Percentiles rank a stretch among this genome's conserved stretches.
phyloP scores from a whole-genome alignment of 2,888 invertebrate species.

The Drosophila neotestacea region DNA sequence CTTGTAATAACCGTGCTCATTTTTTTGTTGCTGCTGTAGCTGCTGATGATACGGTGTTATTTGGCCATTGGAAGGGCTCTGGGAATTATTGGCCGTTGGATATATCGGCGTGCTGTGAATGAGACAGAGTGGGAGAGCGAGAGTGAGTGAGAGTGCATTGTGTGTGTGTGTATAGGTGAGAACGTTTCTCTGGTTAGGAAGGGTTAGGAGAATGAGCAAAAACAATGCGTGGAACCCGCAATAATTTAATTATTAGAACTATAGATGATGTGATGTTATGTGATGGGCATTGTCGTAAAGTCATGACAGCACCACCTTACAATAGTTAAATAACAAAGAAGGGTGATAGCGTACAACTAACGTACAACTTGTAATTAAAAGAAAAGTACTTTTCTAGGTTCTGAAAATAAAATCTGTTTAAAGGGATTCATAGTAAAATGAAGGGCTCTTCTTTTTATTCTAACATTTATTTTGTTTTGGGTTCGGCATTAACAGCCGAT shows the following conservation, averaged over 20 bases:
- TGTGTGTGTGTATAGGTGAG: conserved; percentile 2
- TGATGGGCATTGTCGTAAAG: conserved; percentile 22
- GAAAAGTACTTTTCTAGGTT: neutral
- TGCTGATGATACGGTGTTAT: conserved; percentile 76
- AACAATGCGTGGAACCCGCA: conserved; percentile 13
- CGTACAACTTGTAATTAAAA: too few species aligned
- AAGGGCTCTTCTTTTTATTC: too few species aligned
- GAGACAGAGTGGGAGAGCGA: conserved; percentile 27
- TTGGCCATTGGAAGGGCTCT: conserved; percentile 80
- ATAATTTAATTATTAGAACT: conserved; percentile 48
- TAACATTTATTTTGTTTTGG: neutral
- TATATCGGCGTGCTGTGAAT: conserved; percentile 78
- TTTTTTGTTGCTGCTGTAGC: conserved; percentile 57
- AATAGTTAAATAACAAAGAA: neutral
- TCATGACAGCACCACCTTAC: conserved; percentile 1
- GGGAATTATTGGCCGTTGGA: conserved; percentile 80
- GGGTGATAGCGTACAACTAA: neutral
- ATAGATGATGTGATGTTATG: conserved; percentile 34
- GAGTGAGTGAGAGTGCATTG: conserved; percentile 28
- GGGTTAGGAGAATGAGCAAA: neutral
- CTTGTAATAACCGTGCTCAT: conserved; percentile 74
- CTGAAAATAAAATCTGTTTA: neutral
- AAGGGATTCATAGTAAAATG: neutral
- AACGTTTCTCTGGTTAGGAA: neutral
- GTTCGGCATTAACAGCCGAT: neutral